phyloP scores from a whole-genome alignment of 1,140 invertebrate species.

The Sycophila sp. region DNA sequence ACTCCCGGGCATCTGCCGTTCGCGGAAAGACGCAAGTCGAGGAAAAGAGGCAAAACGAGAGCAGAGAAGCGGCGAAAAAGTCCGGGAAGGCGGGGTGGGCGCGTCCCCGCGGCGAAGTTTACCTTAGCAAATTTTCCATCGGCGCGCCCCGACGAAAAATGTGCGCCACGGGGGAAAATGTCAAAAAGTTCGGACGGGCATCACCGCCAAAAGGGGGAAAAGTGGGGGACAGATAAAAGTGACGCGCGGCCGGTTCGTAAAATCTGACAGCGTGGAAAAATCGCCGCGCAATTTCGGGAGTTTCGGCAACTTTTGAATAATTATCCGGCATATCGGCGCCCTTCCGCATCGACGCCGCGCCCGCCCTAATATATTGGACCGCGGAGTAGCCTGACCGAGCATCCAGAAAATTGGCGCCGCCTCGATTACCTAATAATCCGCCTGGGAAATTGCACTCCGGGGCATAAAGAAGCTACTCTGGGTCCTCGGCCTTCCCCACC shows the following conservation, averaged over 20 bases:
- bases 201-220: conserved; percentile 7
- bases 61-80: not conserved
- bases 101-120: not conserved
- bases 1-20: not conserved
- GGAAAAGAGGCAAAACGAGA: not conserved
- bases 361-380: conserved; percentile 45
- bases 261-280: not conserved
- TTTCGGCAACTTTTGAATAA: conserved; percentile 54
- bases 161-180: not conserved
- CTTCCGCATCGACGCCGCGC: not conserved
- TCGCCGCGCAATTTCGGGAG: not conserved
- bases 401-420: conserved; percentile 62
- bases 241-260: not conserved
- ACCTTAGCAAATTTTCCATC: not conserved
- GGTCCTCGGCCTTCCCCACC: no score
- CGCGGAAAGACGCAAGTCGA: not conserved
- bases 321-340: conserved; percentile 55
- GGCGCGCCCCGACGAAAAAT: not conserved
- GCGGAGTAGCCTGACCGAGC: conserved; percentile 47
- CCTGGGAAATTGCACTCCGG: conserved; percentile 30
- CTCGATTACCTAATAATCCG: conserved; percentile 46
- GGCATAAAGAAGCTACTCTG: conserved; percentile 17
- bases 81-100: not conserved
- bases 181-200: conserved; percentile 9
- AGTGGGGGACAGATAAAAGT: conserved; percentile 8